Percentiles rank a stretch among this genome's conserved stretches.
These are phyloP conservation scores for Standfussiana lucernea DNA, from an alignment of 2,888 invertebrate genomes.

Conservation along the genomic window DNA sequence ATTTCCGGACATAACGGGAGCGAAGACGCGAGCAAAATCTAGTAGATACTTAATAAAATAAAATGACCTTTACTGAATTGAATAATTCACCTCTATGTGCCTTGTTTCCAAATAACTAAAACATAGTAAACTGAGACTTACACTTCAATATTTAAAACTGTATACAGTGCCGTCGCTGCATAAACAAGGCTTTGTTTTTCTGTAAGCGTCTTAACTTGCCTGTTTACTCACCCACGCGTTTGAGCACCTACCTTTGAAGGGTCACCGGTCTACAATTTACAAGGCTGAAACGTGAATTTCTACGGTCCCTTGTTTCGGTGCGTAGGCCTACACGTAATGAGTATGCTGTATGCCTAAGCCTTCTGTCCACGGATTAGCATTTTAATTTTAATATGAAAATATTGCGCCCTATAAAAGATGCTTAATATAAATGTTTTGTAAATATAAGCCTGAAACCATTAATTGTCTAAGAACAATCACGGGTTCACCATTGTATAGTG, in stretches of 20 bases:
- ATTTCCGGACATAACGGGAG: background rate
- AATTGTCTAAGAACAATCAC: too few relatives aligned
- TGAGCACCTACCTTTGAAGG: background rate
- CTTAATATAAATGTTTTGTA: background rate
- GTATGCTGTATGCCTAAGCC: conserved; percentile 8
- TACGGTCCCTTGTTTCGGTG: conserved; percentile 21
- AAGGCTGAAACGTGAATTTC: conserved; percentile 33
- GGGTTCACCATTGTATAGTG: background rate
- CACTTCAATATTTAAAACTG: conserved; percentile 16
- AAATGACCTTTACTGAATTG: background rate
- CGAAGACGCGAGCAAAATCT: background rate
- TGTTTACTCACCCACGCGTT: conserved; percentile 41
- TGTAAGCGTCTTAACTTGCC: conserved; percentile 30
- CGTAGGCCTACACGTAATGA: conserved; percentile 29
- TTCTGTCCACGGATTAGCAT: conserved; percentile 10
- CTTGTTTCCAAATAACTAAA: conserved; percentile 5
- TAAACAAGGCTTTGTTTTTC: conserved; percentile 24
- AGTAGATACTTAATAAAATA: background rate
- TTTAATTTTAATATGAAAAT: conserved; percentile 10
- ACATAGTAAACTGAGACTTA: background rate
- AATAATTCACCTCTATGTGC: background rate
- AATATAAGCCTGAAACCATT: background rate
- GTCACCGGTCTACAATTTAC: background rate
- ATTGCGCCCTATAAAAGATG: background rate
- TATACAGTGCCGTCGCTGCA: conserved; percentile 3